Conservation (phyloP, 2,113 vertebrate species). For the Chionis minor region DNA sequence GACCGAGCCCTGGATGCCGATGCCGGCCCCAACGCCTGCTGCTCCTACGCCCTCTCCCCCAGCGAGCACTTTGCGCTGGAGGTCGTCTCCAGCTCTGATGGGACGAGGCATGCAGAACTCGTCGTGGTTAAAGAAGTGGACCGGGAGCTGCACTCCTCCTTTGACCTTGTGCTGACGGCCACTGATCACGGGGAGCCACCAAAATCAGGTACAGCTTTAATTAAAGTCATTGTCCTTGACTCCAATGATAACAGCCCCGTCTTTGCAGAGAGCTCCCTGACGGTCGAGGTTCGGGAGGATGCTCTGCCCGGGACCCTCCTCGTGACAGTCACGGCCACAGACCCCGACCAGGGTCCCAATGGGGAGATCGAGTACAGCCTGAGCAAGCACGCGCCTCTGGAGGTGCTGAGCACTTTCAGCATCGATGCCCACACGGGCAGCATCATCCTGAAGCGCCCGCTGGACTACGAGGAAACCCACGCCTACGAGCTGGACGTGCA, state of each 20-base stretch:
- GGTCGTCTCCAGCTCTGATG: constrained; percentile 75
- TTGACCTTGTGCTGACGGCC: constrained; percentile 81
- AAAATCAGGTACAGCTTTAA: constrained; percentile 82
- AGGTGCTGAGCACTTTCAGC: constrained; percentile 82
- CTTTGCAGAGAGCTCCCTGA: constrained; percentile 82
- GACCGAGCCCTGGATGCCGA: constrained; percentile 87
- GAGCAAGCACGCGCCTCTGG: constrained; percentile 77
- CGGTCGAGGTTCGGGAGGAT: constrained; percentile 83
- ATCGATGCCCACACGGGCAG: constrained; percentile 80
- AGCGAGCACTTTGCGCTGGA: constrained; percentile 89
- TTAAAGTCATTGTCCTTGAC: constrained; percentile 86
- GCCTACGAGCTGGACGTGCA: constrained; percentile 86
- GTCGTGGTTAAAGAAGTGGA: constrained; percentile 89
- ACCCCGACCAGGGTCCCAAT: constrained; percentile 89
- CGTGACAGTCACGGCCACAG: constrained; percentile 83
- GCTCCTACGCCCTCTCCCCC: constrained; percentile 83
- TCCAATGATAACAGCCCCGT: constrained; percentile 93
- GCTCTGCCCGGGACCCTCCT: constrained; percentile 82
- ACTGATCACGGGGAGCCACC: constrained; percentile 87
- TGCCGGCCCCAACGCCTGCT: constrained; percentile 78
- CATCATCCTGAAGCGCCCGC: constrained; percentile 72
- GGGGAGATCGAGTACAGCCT: constrained; percentile 91
- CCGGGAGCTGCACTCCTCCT: constrained; percentile 82
- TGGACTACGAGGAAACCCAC: constrained; percentile 85
- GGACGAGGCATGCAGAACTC: constrained; percentile 82